phyloP scores from a whole-genome alignment of 2,797 vertebrate genomes.

The Simalia tracyae region DNA sequence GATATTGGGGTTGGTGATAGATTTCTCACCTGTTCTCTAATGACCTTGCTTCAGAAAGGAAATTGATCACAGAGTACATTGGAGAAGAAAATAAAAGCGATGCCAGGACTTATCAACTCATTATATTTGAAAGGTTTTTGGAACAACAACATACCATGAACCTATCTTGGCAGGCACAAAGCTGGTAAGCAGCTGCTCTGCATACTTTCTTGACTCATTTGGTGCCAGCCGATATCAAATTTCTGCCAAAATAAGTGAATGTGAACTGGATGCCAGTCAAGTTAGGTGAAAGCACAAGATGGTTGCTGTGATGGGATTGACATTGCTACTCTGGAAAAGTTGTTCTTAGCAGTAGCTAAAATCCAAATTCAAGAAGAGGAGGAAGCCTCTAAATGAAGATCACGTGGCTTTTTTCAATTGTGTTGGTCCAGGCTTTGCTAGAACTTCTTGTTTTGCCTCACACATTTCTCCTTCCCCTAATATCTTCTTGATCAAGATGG shows the following conservation, averaged over 20 bases:
- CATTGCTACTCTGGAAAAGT: not conserved
- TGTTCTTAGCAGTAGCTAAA: not conserved
- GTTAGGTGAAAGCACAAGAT: constrained; percentile 37
- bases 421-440: not conserved
- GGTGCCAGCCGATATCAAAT: constrained; percentile 31
- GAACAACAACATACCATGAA: constrained; percentile 44
- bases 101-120: constrained; percentile 43
- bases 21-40: not conserved
- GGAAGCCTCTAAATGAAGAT: not conserved
- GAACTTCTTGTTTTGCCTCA: not conserved
- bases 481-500: not conserved
- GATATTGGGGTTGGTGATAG: not conserved
- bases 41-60: constrained; percentile 30
- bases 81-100: constrained; percentile 26
- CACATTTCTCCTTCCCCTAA: not conserved
- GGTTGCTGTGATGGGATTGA: not conserved
- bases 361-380: not conserved
- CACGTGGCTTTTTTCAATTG: not conserved
- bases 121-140: constrained; percentile 52
- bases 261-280: constrained; percentile 9
- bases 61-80: constrained; percentile 6
- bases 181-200: constrained; percentile 38
- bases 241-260: constrained; percentile 45
- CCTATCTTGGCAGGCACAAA: constrained; percentile 50
- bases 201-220: constrained; percentile 13